phyloP scores from a whole-genome alignment of 2,797 vertebrate genomes.

The Anomalospiza imberbis region DNA sequence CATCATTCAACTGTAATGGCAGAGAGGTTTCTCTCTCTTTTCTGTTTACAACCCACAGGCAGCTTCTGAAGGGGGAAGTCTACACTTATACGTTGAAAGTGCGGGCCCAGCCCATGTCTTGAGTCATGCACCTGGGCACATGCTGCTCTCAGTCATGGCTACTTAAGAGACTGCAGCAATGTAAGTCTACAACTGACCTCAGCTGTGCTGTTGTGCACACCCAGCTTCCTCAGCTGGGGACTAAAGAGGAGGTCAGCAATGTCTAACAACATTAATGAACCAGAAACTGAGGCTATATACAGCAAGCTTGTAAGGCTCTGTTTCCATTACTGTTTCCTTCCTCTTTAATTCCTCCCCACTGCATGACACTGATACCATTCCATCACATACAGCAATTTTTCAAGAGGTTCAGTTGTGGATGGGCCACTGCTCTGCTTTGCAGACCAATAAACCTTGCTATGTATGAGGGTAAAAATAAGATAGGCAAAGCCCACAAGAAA shows the following conservation, averaged over 20 bases:
- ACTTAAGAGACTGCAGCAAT: neutral
- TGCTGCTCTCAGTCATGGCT: neutral
- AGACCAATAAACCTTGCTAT: neutral
- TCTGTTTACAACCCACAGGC: neutral
- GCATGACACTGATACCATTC: neutral
- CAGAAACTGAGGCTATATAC: neutral
- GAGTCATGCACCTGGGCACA: neutral
- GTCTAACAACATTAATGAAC: neutral
- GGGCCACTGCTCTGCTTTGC: neutral
- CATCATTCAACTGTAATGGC: neutral
- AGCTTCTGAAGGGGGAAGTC: neutral
- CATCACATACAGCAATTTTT: neutral
- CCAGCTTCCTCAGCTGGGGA: neutral
- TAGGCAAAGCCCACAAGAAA: neutral
- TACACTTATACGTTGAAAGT: neutral
- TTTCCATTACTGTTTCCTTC: neutral
- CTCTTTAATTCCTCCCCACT: neutral
- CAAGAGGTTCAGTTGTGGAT: neutral
- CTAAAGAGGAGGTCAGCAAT: neutral
- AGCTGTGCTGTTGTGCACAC: neutral
- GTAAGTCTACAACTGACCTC: neutral
- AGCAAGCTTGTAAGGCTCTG: neutral
- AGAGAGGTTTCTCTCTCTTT: neutral
- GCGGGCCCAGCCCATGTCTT: neutral
- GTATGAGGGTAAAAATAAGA: neutral